phyloP scores from a whole-genome alignment of 2,113 vertebrate genomes.

The Bothrops jararaca region DNA sequence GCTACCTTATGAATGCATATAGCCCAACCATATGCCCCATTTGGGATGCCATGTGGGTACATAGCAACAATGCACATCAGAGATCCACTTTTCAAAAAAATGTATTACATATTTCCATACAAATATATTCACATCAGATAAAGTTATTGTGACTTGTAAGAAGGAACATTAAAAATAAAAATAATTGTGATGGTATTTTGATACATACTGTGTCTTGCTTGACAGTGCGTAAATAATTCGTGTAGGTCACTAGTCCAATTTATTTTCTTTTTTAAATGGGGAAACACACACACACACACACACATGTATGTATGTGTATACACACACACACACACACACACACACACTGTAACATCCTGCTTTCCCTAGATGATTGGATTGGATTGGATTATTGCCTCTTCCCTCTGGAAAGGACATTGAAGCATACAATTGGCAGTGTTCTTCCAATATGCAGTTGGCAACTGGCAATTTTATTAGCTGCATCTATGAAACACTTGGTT shows the following conservation, averaged over 20 bases:
- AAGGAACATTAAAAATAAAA: slow-evolving; percentile 49
- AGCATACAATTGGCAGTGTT: background rate
- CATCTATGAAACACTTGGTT: background rate
- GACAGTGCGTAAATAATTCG: slow-evolving; percentile 55
- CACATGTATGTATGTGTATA: too few species aligned
- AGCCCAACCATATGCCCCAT: slow-evolving; percentile 59
- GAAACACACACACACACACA: background rate
- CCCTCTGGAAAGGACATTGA: background rate
- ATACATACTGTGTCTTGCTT: slow-evolving; percentile 50
- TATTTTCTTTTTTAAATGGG: slow-evolving; percentile 17
- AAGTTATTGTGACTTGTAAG: slow-evolving; percentile 61
- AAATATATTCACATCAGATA: slow-evolving; percentile 63
- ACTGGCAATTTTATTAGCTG: background rate
- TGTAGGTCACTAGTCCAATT: slow-evolving; percentile 48
- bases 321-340: background rate
- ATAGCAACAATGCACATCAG: slow-evolving; percentile 60
- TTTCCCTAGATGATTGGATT: background rate
- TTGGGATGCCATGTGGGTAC: slow-evolving; percentile 60
- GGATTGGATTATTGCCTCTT: background rate
- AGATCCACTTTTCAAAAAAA: slow-evolving; percentile 63
- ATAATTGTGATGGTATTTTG: slow-evolving; percentile 60
- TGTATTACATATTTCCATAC: slow-evolving; percentile 54
- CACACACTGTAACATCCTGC: background rate
- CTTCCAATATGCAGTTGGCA: background rate
- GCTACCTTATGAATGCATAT: slow-evolving; percentile 62